Conservation (phyloP, 2,888 invertebrate species). For the Drosophila seclusa region DNA sequence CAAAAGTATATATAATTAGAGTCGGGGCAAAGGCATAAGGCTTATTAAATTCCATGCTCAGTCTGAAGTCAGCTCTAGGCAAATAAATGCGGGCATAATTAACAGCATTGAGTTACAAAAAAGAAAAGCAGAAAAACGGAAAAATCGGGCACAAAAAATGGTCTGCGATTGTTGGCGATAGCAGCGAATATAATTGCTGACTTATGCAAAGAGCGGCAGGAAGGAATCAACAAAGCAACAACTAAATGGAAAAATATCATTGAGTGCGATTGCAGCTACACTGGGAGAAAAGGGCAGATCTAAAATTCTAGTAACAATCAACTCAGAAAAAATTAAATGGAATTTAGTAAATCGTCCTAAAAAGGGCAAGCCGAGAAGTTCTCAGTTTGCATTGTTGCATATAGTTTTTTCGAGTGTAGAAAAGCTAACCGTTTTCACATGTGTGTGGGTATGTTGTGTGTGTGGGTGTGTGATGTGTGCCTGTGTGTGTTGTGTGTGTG, state of each 20-base stretch:
- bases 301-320: neutral
- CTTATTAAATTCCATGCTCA: conserved; percentile 61
- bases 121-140: neutral
- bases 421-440: conserved; percentile 5
- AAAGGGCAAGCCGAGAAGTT: too few relatives aligned
- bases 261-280: conserved; percentile 19
- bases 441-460: neutral
- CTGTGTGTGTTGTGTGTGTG: neutral
- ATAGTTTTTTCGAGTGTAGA: neutral
- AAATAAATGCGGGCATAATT: conserved; percentile 70
- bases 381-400: neutral
- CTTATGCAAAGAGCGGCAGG: conserved; percentile 19
- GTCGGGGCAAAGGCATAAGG: conserved; percentile 29
- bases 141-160: conserved; percentile 24
- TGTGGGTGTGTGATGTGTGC: neutral
- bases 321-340: neutral
- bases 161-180: conserved; percentile 41
- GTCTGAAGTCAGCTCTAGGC: conserved; percentile 5
- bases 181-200: conserved; percentile 57
- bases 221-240: neutral
- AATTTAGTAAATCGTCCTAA: neutral
- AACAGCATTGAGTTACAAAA: conserved; percentile 48
- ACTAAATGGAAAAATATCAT: conserved; percentile 7
- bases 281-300: neutral
- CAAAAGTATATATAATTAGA: conserved; percentile 19